Percentiles rank a stretch among this genome's conserved stretches.
Conservation (phyloP, 2,888 invertebrate genomes). For the Diploptera punctata region DNA sequence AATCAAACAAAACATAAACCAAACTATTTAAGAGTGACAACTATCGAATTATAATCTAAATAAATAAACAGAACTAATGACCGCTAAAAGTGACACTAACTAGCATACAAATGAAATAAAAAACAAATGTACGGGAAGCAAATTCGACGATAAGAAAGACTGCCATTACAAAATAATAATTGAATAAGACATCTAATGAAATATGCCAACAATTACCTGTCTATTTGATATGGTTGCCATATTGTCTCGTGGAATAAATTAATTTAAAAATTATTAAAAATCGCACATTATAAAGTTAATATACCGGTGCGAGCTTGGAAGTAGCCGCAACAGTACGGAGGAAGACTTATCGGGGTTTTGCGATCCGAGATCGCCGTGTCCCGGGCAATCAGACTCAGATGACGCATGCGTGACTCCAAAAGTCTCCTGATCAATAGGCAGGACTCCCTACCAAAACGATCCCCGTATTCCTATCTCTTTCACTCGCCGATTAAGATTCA, state of each 20-base stretch:
- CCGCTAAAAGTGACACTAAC: too few species aligned
- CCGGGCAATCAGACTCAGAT: conserved; percentile 27
- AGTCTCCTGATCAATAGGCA: conserved; percentile 35
- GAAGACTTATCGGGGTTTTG: neutral
- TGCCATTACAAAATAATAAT: too few species aligned
- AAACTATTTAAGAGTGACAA: too few species aligned
- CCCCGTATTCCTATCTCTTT: too few species aligned
- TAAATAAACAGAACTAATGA: too few species aligned
- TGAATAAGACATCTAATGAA: neutral
- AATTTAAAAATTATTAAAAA: conserved; percentile 18
- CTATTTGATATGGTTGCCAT: conserved; percentile 39
- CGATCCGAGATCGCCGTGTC: conserved; percentile 22
- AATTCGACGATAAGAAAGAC: too few species aligned
- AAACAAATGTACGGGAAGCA: too few species aligned
- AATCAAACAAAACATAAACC: too few species aligned
- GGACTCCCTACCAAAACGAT: too few species aligned
- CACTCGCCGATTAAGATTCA: conserved; percentile 8
- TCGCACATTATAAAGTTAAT: conserved; percentile 20
- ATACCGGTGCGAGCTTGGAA: conserved; percentile 12
- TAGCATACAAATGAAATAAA: too few species aligned
- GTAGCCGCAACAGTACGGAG: neutral
- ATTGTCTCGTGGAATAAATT: conserved; percentile 6
- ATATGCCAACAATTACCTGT: conserved; percentile 33
- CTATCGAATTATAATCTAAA: too few species aligned
- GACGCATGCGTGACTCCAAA: conserved; percentile 16